Evolutionary conservation across 2,888 invertebrate genomes (phyloP), one percentile per base, ranked within the genome.

Genomic region (Mantis religiosa): DNA sequence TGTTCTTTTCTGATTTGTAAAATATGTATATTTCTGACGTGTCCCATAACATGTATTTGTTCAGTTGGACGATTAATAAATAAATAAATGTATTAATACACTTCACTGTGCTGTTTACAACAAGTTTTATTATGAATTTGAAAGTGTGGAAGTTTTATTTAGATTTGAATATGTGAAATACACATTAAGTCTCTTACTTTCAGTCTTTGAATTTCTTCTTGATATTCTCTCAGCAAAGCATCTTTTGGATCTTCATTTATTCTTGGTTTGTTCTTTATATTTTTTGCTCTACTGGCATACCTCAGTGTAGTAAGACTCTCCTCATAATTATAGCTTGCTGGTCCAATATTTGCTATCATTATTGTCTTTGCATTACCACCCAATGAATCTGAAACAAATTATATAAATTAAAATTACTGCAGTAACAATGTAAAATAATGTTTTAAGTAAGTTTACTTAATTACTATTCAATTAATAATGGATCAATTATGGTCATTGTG

Each of bases 171-270:
- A 41, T 41, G 41, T 12, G 6, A 20, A 71, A 0, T 71, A 3
- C 20, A 71, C 54, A 20, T 25, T 20, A 71, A 71, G 15, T 71
- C 30, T 28, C 83, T 84, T 89, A 90, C 93, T 88, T 95, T 94
- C 90, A 97, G 94, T 14, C 97, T 94, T 92, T 97, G 96, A 92
- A 99, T 98, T 94, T 99, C 98, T 91, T 97, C 97, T 93, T 99
- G 99, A 93, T 99, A 98, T 93, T 99, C 98, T 92, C 99, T 95
- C 88, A 99, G 94, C 92, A 99, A 95, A 30, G 99, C 99, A 93
- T 99, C 99, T 93, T 99, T 99, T 82, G 99, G 99, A 95, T 99
- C 99, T 93, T 99, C 99, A 94, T 99, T 99, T 92, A 99, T 98
- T 91, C 98, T 96, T 28, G 99, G 99, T 93, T 98, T 98, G 94